These are phyloP conservation scores for Phyto melanocephala DNA, from an alignment of 2,888 invertebrate genomes.

Conservation along the genomic window DNA sequence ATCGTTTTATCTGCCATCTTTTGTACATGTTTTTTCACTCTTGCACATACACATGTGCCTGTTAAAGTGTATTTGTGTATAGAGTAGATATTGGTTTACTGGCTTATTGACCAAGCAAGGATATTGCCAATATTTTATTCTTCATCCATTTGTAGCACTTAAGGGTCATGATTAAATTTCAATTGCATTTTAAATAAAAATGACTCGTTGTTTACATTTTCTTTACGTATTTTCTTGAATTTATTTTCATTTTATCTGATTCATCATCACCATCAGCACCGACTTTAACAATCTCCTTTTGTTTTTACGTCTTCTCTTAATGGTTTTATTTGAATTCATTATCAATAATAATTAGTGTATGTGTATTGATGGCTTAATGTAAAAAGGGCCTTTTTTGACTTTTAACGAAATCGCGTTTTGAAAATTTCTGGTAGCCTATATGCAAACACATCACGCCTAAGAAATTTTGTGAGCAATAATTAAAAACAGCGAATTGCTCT, in stretches of 20 bases:
- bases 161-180: slow-evolving; percentile 60
- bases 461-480: no score
- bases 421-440: no score
- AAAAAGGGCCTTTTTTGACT: no score
- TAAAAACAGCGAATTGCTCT: no score
- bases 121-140: slow-evolving; percentile 37
- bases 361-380: not conserved
- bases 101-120: slow-evolving; percentile 33
- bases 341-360: not conserved
- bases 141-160: slow-evolving; percentile 59
- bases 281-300: not conserved
- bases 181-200: slow-evolving; percentile 39
- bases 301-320: not conserved
- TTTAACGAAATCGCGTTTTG: no score
- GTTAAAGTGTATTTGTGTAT: not conserved
- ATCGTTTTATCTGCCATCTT: not conserved
- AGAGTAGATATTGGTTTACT: not conserved
- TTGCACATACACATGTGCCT: not conserved
- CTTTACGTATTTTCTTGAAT: not conserved
- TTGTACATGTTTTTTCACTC: not conserved
- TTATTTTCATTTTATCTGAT: not conserved
- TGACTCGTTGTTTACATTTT: not conserved
- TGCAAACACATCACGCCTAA: no score
- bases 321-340: not conserved
- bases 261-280: not conserved